Conservation (phyloP, 2,888 invertebrate genomes). For the Euclidia mi region DNA sequence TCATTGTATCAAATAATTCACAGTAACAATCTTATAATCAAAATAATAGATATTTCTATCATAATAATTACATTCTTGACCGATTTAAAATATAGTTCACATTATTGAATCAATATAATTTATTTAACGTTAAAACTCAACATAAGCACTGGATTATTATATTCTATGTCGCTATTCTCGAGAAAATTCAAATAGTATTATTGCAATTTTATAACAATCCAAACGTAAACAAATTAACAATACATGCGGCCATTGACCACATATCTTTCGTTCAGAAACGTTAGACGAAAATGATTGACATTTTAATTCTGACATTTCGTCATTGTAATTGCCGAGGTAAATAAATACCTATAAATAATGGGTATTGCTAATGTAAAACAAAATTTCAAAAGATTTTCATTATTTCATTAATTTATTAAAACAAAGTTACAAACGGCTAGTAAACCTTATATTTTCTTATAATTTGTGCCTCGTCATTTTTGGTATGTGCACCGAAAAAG, state of each 20-base stretch:
- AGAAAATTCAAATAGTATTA: slow-evolving; percentile 27
- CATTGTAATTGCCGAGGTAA: too few relatives aligned
- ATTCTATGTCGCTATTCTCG: slow-evolving; percentile 10
- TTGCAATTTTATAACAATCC: slow-evolving; percentile 42
- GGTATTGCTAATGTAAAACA: too few relatives aligned
- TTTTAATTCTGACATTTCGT: too few relatives aligned
- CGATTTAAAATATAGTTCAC: slow-evolving; percentile 32
- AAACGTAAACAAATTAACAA: slow-evolving; percentile 75
- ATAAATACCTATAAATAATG: too few relatives aligned
- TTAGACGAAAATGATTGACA: slow-evolving; percentile 5
- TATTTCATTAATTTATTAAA: too few relatives aligned
- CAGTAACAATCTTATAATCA: slow-evolving; percentile 20
- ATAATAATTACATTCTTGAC: slow-evolving; percentile 53
- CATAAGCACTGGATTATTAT: slow-evolving; percentile 13
- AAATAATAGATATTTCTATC: slow-evolving; percentile 21
- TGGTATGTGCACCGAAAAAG: too few relatives aligned
- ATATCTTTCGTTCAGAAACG: slow-evolving; percentile 52
- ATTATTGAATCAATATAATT: slow-evolving; percentile 17
- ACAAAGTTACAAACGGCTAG: too few relatives aligned
- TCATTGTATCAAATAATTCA: slow-evolving; percentile 59
- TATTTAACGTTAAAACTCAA: slow-evolving; percentile 9
- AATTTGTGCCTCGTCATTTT: too few relatives aligned
- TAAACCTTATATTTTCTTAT: too few relatives aligned
- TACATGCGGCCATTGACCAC: slow-evolving; percentile 74
- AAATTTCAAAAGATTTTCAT: too few relatives aligned